These are phyloP conservation scores for Tuberolachnus salignus DNA, from an alignment of 2,888 invertebrate species.

Conservation along the genomic window DNA sequence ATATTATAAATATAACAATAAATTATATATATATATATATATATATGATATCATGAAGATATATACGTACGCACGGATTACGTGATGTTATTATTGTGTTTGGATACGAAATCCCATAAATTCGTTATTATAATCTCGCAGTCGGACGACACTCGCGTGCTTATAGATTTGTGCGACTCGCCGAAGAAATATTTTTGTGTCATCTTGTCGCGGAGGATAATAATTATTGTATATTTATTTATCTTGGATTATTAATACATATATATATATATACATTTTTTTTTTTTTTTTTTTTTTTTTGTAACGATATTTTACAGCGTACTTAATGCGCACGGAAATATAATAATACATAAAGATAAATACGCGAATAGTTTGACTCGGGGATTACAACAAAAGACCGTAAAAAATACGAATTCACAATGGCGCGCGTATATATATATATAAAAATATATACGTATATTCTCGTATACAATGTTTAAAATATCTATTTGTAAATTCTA, in stretches of 20 bases:
- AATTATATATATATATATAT: no score
- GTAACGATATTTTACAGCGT: neutral
- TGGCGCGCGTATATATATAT: no score
- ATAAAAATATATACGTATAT: no score
- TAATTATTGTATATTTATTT: no score
- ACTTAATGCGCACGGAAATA: neutral
- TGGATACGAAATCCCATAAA: conserved; percentile 29
- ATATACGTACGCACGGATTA: neutral
- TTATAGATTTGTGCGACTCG: conserved; percentile 23
- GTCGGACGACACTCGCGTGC: neutral
- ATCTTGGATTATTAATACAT: neutral
- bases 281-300: neutral
- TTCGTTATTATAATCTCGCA: conserved; percentile 15
- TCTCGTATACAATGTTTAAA: neutral
- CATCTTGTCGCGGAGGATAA: no score
- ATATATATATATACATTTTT: no score
- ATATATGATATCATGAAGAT: neutral
- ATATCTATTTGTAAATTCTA: conserved; percentile 12
- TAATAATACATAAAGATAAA: neutral
- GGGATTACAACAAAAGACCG: neutral
- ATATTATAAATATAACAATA: conserved; percentile 13
- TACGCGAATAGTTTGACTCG: neutral
- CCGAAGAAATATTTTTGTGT: conserved; percentile 9
- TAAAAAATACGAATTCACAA: neutral
- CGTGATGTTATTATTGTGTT: neutral